phyloP scores from a whole-genome alignment of 2,797 vertebrate species.

The Propithecus perrieri region DNA sequence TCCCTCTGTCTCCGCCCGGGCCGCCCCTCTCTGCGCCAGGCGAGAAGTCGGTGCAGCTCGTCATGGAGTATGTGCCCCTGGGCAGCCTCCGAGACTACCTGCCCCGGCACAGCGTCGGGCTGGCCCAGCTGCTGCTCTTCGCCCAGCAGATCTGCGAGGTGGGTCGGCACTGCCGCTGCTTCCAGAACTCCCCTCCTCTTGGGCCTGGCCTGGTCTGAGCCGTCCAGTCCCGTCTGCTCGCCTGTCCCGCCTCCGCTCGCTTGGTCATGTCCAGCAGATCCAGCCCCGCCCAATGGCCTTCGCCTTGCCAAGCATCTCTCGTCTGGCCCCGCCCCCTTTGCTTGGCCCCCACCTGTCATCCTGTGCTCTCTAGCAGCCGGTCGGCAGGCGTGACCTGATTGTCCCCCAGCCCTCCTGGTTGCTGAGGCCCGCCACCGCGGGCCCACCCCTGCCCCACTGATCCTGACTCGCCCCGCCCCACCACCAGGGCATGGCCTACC shows the following conservation, averaged over 20 bases:
- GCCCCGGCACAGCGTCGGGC: constrained; percentile 85
- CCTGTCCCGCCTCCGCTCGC: neutral
- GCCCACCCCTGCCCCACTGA: neutral
- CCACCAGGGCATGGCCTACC: constrained; percentile 95
- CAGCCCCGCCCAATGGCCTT: accelerated
- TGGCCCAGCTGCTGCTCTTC: constrained; percentile 91
- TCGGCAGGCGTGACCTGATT: neutral
- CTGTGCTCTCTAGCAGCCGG: neutral
- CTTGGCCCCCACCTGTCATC: neutral
- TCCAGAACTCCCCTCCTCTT: neutral
- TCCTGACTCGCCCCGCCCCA: neutral
- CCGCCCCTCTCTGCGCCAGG: constrained; percentile 82
- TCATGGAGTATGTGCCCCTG: constrained; percentile 96
- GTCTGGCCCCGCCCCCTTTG: neutral
- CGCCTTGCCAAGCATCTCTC: too few species aligned
- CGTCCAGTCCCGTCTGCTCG: neutral
- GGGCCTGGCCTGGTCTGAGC: neutral
- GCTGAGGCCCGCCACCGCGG: neutral
- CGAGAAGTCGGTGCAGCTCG: constrained; percentile 93
- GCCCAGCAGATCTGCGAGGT: constrained; percentile 97
- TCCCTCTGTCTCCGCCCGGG: too few species aligned
- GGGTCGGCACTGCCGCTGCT: neutral
- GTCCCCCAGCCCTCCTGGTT: neutral
- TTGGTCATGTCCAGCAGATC: neutral
- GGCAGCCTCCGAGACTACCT: constrained; percentile 94